phyloP scores from a whole-genome alignment of 2,797 vertebrate species.

The Salarias fasciatus region DNA sequence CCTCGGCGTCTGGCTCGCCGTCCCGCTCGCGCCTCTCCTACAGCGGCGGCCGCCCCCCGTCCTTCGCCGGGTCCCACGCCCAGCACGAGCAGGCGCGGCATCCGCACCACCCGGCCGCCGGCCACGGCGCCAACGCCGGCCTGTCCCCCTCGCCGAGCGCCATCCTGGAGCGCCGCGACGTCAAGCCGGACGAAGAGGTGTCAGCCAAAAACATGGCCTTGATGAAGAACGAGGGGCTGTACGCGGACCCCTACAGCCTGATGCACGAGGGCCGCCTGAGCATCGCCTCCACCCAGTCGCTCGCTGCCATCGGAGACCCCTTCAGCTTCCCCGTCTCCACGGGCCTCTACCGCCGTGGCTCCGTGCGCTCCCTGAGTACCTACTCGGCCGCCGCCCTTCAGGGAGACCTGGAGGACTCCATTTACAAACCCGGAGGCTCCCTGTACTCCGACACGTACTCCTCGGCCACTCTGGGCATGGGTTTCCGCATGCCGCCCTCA shows the following conservation, averaged over 20 bases:
- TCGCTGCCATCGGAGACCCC: constrained; percentile 91
- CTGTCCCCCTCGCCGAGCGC: constrained; percentile 95
- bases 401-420: constrained; percentile 91
- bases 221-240: constrained; percentile 94
- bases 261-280: constrained; percentile 95
- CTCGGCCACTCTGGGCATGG: constrained; percentile 87
- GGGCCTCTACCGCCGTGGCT: constrained; percentile 94
- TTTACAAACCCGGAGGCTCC: constrained; percentile 92
- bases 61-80: constrained; percentile 85
- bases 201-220: constrained; percentile 93
- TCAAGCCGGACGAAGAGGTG: constrained; percentile 96
- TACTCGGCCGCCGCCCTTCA: constrained; percentile 95
- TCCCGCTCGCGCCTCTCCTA: constrained; percentile 97
- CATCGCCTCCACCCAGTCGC: constrained; percentile 92
- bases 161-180: constrained; percentile 96
- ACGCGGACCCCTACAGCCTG: constrained; percentile 94
- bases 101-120: constrained; percentile 84
- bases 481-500: constrained; percentile 91
- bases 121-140: constrained; percentile 79
- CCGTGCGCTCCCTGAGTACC: constrained; percentile 95
- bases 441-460: constrained; percentile 91
- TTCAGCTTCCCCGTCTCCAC: constrained; percentile 89
- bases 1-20: constrained; percentile 89
- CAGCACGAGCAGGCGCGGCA: constrained; percentile 86
- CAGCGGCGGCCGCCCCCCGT: constrained; percentile 92